These are phyloP conservation scores for Drosophila longiperda DNA, from an alignment of 2,888 invertebrate species.

Conservation along the genomic window DNA sequence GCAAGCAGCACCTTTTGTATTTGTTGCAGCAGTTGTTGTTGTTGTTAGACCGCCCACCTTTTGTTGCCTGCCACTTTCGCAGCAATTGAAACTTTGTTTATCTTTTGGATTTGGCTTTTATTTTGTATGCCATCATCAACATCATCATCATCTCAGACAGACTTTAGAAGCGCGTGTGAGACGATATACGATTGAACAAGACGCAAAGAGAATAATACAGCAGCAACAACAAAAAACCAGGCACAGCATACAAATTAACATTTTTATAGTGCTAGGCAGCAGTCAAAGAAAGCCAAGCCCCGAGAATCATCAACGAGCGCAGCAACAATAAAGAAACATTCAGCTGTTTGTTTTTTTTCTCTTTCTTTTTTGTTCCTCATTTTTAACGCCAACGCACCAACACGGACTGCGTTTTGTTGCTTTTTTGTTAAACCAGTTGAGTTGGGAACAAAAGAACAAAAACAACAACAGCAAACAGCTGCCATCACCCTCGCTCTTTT, in stretches of 20 bases:
- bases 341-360: conserved; percentile 34
- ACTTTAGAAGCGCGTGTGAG: conserved; percentile 76
- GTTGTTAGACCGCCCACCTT: conserved; percentile 58
- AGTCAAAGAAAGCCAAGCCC: conserved; percentile 76
- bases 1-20: conserved; percentile 55
- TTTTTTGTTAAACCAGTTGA: conserved; percentile 70
- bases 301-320: conserved; percentile 62
- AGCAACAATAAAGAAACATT: conserved; percentile 51
- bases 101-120: conserved; percentile 29
- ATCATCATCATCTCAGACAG: conserved; percentile 51
- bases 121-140: conserved; percentile 66
- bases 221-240: conserved; percentile 63
- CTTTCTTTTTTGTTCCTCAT: conserved; percentile 53
- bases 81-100: conserved; percentile 71
- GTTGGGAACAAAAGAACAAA: conserved; percentile 57
- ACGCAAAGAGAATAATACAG: conserved; percentile 53
- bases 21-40: conserved; percentile 21
- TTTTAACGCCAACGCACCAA: conserved; percentile 68
- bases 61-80: conserved; percentile 59
- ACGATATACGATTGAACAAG: conserved; percentile 59
- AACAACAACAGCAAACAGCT: conserved; percentile 39
- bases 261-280: conserved; percentile 37
- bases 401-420: conserved; percentile 44
- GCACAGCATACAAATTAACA: conserved; percentile 57
- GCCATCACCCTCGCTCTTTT: conserved; percentile 39